Evolutionary conservation across 2,888 invertebrate species (phyloP), one percentile per base, ranked within the genome.

Genomic region (Sphaerophoria rueppellii): DNA sequence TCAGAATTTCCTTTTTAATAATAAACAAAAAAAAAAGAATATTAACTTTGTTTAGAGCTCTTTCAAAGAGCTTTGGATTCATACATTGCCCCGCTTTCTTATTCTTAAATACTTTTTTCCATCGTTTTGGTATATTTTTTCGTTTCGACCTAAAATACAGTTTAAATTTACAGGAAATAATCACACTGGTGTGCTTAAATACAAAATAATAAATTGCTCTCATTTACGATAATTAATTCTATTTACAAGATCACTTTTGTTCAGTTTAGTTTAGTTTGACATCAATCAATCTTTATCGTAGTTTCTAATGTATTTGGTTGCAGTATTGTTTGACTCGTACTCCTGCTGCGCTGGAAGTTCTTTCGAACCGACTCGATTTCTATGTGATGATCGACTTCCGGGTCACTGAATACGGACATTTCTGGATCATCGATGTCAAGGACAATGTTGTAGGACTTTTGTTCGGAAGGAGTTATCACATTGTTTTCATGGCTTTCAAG

Each of bases 321-420:
- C 1, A n/a, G 58, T 6, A 55, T 11, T 9, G 67, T 72, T 32
- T 75, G 71, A 55, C 40, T 79, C 7, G 48, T 65, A 50, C 79
- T 80, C 72, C 75, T 58, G 48, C 80, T 75, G 4, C 75, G 80
- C 32, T 69, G 72, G 37, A 75, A 55, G 37, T 14, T 80, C n/a
- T 71, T 79, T 6, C 80, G 75, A 1, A 37, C 40, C 35, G 74
- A 67, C 82, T 76, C 75, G 32, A 73, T 48, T 14, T 76, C 70
- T 32, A 87, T 61, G 46, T 88, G 88, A 77, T 89, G 89, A 87
- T 91, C 90, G 32, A 88, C 89, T 88, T 89, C 89, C 1, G 89
- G 87, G 85, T 89, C 89, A 76, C 89, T 89, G 61, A 89, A 89
- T 14, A 89, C 88, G 14, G 87, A 88, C 9, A 87, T 71, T n/a